Conservation (phyloP, 2,888 invertebrate genomes). For the Limnephilus rhombicus region DNA sequence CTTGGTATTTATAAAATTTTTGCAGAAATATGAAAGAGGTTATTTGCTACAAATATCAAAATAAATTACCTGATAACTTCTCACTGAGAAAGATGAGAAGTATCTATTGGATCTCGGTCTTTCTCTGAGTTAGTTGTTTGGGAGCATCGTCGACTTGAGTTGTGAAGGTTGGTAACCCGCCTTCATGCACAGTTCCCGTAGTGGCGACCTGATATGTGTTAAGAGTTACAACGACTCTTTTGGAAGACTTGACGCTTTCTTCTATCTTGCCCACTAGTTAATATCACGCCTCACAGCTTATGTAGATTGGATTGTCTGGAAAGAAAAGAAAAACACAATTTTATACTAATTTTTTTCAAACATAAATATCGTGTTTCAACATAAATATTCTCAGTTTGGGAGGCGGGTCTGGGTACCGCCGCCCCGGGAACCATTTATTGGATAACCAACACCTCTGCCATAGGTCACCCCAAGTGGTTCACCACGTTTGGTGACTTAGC, state of each 20-base stretch:
- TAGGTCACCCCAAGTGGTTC: too few relatives aligned
- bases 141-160: conserved; percentile 2
- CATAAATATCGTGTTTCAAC: too few relatives aligned
- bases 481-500: too few relatives aligned
- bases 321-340: conserved; percentile 37
- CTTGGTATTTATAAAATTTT: not conserved
- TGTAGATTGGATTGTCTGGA: conserved; percentile 54
- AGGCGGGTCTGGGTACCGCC: too few relatives aligned
- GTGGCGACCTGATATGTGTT: not conserved
- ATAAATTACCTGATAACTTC: conserved; percentile 38
- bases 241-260: conserved; percentile 41
- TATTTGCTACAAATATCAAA: not conserved
- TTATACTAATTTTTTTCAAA: not conserved
- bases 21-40: not conserved
- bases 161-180: not conserved
- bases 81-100: conserved; percentile 42
- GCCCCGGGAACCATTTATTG: too few relatives aligned
- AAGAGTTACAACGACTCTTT: not conserved
- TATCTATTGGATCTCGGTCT: conserved; percentile 19
- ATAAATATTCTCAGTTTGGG: too few relatives aligned
- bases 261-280: not conserved
- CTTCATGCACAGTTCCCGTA: not conserved
- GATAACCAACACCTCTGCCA: too few relatives aligned
- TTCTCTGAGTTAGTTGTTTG: conserved; percentile 19
- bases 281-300: conserved; percentile 27